A percentile compares a stretch with the other conserved stretches of the same genome.
These are phyloP conservation scores for Habrosyne pyritoides DNA, from an alignment of 2,888 invertebrate species.

Conservation along the genomic window DNA sequence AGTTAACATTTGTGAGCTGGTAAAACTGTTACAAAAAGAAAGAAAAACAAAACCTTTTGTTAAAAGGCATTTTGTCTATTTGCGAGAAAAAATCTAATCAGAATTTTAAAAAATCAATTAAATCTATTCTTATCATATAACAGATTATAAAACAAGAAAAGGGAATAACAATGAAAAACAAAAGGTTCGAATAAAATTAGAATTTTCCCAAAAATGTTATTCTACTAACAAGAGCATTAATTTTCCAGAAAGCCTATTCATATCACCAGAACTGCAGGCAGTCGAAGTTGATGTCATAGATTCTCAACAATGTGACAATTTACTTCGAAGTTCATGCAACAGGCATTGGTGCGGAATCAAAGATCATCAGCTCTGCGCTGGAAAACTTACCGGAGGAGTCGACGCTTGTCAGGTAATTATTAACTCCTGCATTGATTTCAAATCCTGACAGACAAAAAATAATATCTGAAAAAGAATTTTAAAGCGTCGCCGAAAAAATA, in stretches of 20 bases:
- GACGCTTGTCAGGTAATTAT: slow-evolving; percentile 62
- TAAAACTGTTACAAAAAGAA: too few species aligned
- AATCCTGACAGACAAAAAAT: neutral
- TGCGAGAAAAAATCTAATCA: too few species aligned
- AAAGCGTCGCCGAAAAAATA: neutral
- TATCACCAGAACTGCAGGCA: slow-evolving; percentile 53
- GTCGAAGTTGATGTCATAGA: slow-evolving; percentile 54
- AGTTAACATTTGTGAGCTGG: too few species aligned
- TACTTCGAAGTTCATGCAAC: slow-evolving; percentile 42
- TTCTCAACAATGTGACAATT: slow-evolving; percentile 36
- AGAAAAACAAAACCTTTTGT: too few species aligned
- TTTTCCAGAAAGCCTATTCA: slow-evolving; percentile 37
- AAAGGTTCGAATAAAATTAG: too few species aligned
- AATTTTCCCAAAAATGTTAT: too few species aligned
- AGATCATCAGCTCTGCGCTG: slow-evolving; percentile 63
- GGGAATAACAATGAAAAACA: too few species aligned
- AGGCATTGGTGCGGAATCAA: slow-evolving; percentile 55
- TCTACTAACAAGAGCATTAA: too few species aligned
- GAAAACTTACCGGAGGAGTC: slow-evolving; percentile 58
- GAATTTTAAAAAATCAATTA: too few species aligned
- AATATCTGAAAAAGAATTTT: neutral
- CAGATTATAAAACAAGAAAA: too few species aligned
- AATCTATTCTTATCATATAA: too few species aligned
- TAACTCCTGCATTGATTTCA: neutral
- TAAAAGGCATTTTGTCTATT: too few species aligned